Evolutionary conservation across 2,113 vertebrate species (phyloP).

Genomic region (Lepus timidus): DNA sequence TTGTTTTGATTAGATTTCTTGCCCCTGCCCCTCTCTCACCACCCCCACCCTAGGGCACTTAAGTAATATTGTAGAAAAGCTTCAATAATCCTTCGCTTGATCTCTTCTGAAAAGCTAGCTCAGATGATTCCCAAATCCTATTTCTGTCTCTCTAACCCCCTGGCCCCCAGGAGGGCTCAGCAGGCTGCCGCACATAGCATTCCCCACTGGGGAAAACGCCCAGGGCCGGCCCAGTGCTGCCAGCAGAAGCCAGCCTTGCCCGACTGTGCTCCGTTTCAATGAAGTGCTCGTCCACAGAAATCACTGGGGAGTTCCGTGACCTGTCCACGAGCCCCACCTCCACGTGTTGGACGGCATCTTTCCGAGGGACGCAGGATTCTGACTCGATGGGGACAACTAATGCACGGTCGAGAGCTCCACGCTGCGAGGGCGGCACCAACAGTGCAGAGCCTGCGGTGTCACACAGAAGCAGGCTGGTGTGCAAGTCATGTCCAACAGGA

Average conservation of each 20-base stretch:
- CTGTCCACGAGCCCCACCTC: not conserved
- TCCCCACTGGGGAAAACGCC: constrained; percentile 62
- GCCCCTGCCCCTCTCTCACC: not conserved
- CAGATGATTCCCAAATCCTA: constrained; percentile 76
- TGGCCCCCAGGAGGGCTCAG: constrained; percentile 60
- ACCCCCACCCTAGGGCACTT: not conserved
- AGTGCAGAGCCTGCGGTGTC: too few relatives aligned
- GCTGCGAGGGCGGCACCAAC: too few relatives aligned
- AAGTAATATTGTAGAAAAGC: constrained; percentile 64
- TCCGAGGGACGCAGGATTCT: not conserved
- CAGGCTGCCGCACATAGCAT: constrained; percentile 44
- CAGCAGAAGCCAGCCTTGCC: not conserved
- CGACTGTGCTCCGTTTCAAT: not conserved
- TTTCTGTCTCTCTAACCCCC: constrained; percentile 80
- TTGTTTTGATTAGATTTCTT: not conserved
- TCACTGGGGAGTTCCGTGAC: not conserved
- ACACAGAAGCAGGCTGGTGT: too few relatives aligned
- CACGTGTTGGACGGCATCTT: accelerated
- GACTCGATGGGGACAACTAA: not conserved
- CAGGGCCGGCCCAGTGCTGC: constrained; percentile 32
- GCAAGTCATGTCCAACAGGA: too few relatives aligned
- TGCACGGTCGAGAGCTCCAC: too few relatives aligned
- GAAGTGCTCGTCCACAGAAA: constrained; percentile 76
- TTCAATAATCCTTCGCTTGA: constrained; percentile 79
- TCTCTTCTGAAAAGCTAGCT: constrained; percentile 74